Conservation (phyloP, 2,113 vertebrate species). For the Neodon shergylaensis region DNA sequence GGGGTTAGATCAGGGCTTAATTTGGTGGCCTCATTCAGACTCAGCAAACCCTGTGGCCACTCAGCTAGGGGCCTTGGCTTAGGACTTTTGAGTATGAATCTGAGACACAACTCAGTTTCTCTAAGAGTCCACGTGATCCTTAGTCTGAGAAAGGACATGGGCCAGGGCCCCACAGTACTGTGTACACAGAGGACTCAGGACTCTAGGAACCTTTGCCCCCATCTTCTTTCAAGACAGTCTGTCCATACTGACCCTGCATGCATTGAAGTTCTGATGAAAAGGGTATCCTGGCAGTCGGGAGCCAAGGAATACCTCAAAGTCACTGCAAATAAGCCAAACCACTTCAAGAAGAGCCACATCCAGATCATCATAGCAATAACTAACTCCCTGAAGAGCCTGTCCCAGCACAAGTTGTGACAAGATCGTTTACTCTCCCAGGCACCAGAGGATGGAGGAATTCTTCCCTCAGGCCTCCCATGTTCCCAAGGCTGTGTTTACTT, state of each 20-base stretch:
- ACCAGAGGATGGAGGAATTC: conserved; percentile 24
- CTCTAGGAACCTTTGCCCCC: accelerated
- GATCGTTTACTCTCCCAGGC: conserved; percentile 60
- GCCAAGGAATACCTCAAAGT: neutral
- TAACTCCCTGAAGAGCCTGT: conserved; percentile 67
- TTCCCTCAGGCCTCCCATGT: conserved; percentile 11
- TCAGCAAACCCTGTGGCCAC: neutral
- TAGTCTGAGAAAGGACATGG: no score
- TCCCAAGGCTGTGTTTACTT: neutral
- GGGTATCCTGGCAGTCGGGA: neutral
- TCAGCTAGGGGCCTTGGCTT: neutral
- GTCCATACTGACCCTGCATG: neutral
- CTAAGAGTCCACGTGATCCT: accelerated
- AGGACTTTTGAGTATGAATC: neutral
- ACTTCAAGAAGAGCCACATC: conserved; percentile 38
- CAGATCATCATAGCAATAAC: conserved; percentile 58
- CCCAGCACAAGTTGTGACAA: conserved; percentile 59
- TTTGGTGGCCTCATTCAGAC: neutral
- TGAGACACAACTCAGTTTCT: neutral
- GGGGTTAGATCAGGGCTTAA: neutral
- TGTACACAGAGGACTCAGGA: neutral
- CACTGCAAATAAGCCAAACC: neutral
- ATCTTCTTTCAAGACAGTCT: neutral
- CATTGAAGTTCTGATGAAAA: neutral
- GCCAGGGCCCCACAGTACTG: accelerated